These are phyloP conservation scores for Acrobasis consociella DNA, from an alignment of 2,888 invertebrate species.

Conservation along the genomic window DNA sequence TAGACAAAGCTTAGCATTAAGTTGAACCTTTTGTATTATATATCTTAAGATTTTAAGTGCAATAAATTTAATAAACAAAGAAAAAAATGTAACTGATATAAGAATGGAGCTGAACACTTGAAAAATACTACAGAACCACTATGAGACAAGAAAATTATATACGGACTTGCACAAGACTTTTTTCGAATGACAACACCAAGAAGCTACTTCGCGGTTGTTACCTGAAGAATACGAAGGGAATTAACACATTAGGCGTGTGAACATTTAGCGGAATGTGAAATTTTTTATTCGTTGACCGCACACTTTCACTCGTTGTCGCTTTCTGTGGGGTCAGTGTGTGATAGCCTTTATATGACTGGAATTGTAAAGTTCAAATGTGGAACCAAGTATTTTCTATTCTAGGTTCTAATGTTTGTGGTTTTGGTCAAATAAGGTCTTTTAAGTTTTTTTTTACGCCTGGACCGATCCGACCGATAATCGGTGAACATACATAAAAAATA, in stretches of 20 bases:
- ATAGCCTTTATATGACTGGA: conserved; percentile 39
- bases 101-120: too few species aligned
- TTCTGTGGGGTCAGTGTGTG: conserved; percentile 55
- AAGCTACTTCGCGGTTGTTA: conserved; percentile 55
- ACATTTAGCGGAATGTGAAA: conserved; percentile 55
- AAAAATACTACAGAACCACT: neutral
- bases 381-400: conserved; percentile 42
- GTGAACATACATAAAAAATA: too few species aligned
- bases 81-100: too few species aligned
- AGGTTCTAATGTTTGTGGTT: neutral
- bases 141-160: neutral
- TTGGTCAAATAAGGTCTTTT: too few species aligned
- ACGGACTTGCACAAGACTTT: neutral
- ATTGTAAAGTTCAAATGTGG: conserved; percentile 44
- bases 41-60: too few species aligned
- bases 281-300: conserved; percentile 41
- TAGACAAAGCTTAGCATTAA: too few species aligned
- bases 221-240: conserved; percentile 48
- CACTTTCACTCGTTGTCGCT: conserved; percentile 68
- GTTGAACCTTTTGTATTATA: too few species aligned
- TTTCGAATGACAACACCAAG: conserved; percentile 58
- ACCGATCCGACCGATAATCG: too few species aligned
- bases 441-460: too few species aligned
- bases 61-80: too few species aligned
- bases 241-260: conserved; percentile 69